These are phyloP conservation scores for Piaya cayana DNA, from an alignment of 2,113 vertebrate species.

Conservation along the genomic window DNA sequence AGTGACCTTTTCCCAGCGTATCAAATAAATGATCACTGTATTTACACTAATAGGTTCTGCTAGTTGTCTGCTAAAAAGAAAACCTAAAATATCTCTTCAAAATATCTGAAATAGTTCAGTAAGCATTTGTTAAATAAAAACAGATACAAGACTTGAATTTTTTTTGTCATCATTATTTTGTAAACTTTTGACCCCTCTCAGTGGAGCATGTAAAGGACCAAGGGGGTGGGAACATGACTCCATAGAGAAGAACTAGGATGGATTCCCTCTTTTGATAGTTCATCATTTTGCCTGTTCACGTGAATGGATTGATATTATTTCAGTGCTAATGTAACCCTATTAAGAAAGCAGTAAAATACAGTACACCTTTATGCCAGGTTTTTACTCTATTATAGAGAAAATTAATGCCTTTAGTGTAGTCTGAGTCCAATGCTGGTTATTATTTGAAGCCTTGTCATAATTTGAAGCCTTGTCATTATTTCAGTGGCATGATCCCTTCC, in stretches of 20 bases:
- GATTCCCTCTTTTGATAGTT: neutral
- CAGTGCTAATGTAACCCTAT: neutral
- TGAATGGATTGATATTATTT: neutral
- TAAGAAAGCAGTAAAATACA: neutral
- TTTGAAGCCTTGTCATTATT: neutral
- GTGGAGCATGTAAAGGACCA: neutral
- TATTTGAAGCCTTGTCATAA: neutral
- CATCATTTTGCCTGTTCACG: neutral
- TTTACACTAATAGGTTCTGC: neutral
- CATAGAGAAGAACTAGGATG: neutral
- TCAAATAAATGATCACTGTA: neutral
- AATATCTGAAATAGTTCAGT: neutral
- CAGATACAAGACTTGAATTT: neutral
- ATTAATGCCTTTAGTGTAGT: neutral
- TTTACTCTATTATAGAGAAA: neutral
- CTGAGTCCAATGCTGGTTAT: neutral
- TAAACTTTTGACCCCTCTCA: neutral
- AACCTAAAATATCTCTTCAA: neutral
- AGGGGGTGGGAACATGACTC: neutral
- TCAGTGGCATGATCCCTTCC: neutral
- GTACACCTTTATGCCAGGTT: neutral
- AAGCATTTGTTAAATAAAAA: neutral
- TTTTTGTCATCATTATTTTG: neutral
- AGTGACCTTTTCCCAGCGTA: neutral
- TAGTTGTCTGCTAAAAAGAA: neutral